These are phyloP conservation scores for Xenopus borealis DNA, from an alignment of 2,113 vertebrate species.

Conservation along the genomic window DNA sequence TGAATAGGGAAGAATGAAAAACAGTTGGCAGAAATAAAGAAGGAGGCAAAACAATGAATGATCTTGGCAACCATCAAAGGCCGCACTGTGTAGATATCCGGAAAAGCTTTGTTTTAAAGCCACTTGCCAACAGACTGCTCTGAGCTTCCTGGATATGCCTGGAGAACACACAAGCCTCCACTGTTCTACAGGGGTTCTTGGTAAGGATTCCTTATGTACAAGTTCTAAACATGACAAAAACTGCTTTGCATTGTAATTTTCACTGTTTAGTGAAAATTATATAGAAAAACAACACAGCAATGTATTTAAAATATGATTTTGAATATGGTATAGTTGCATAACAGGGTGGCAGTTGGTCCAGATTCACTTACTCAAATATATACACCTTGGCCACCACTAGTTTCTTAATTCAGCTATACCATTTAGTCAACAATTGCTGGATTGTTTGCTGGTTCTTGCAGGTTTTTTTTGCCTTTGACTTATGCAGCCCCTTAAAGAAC, in stretches of 20 bases:
- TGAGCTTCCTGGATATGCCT: conserved; percentile 51
- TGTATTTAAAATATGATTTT: too few relatives aligned
- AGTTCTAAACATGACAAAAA: not conserved
- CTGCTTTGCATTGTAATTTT: not conserved
- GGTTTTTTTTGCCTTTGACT: too few relatives aligned
- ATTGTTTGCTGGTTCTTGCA: too few relatives aligned
- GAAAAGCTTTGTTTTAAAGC: conserved; percentile 50
- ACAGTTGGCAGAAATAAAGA: not conserved
- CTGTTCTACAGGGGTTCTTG: conserved; percentile 30
- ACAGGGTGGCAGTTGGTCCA: too few relatives aligned
- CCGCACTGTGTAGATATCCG: conserved; percentile 37
- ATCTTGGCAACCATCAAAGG: conserved; percentile 46
- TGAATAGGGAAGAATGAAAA: conserved; percentile 41
- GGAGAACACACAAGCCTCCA: conserved; percentile 41
- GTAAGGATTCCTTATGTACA: conserved; percentile 21
- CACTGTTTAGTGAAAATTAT: not conserved
- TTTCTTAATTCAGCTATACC: too few relatives aligned
- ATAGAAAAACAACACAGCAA: too few relatives aligned
- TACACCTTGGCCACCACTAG: too few relatives aligned
- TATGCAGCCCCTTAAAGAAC: too few relatives aligned
- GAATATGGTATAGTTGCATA: too few relatives aligned
- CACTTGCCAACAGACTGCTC: conserved; percentile 43
- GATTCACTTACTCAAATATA: too few relatives aligned
- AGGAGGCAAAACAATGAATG: conserved; percentile 32
- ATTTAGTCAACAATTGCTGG: too few relatives aligned